Evolutionary conservation across 2,888 invertebrate genomes (phyloP).

Genomic region (Anodontia alba): DNA sequence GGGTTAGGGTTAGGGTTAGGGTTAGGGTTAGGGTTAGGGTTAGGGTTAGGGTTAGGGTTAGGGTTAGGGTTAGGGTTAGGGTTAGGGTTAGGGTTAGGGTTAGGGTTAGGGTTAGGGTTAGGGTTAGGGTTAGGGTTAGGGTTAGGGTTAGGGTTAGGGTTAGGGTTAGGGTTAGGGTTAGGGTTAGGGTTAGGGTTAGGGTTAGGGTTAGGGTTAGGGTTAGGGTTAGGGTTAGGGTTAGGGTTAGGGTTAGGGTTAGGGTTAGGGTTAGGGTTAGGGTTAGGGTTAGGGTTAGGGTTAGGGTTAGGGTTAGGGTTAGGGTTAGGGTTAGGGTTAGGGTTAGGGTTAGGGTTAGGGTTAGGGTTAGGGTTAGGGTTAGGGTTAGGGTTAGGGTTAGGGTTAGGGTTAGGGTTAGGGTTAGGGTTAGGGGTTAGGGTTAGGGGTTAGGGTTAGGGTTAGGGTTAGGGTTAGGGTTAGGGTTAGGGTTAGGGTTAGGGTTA

Average conservation of each 20-base stretch:
- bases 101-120: conserved; percentile 23
- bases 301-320: neutral
- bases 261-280: neutral
- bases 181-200: neutral
- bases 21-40: conserved; percentile 17
- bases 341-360: conserved; percentile 10
- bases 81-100: neutral
- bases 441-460: too few relatives aligned
- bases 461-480: conserved; percentile 10
- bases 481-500: conserved; percentile 5
- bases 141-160: conserved; percentile 43
- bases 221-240: too few relatives aligned
- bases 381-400: conserved; percentile 4
- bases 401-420: conserved; percentile 7
- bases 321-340: neutral
- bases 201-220: neutral
- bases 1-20: neutral
- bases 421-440: conserved; percentile 22
- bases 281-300: neutral
- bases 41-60: conserved; percentile 45
- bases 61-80: conserved; percentile 47
- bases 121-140: conserved; percentile 41
- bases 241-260: neutral
- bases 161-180: conserved; percentile 26
- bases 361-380: conserved; percentile 10